Base-by-base conservation (phyloP, 2,797 vertebrate species). In the Phoxinus dragarum region DNA sequence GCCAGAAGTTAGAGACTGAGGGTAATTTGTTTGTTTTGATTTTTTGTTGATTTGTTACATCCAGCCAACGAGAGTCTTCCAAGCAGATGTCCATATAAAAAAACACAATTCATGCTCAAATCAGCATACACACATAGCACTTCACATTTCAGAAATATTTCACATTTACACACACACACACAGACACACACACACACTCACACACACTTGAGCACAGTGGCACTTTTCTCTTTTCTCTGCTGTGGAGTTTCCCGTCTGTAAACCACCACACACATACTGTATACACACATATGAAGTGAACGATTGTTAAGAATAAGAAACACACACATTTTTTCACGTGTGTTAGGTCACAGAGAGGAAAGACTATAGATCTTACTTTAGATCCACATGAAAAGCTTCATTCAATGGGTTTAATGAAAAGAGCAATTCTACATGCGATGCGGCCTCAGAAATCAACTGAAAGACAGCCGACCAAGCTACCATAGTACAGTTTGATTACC, bases 161-260 rank as follows among this genome's bases (percentile, higher is more conserved):
- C 0, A 3, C 38, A 59, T 54, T 12, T 12, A 27, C 44, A 21
- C 19, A 49, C 47, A 31, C 73, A 49, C 6, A 52, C n/a, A 47
- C 71, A 73, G n/a, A 12, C 10, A 72, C 56, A 69, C 49, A 17
- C 19, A 14, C 27, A 47, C 19, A 75, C 81, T 49, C 47, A 34
- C 52, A 56, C 36, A 34, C 69, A 17, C 56, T 79, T 16, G 23
- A 47, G 7, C 59, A 88, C 88, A 85, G 88, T 80, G 75, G 74
- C 59, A 87, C 88, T 83, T 87, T 85, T 89, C 82, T 88, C 85
- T 76, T 87, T 85, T 89, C 82, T 88, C 85, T 76, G 42, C 59
- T 78, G 85, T 23, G 12, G 75, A 86, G 82, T 86, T 87, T 86
- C 84, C 72, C 44, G 47, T 79, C 23, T 16, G 38, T 73, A 80